Evolutionary conservation across 2,113 vertebrate species (phyloP).

Genomic region (western clawed frog (Xenopus tropicalis)): UCB_Xtro_10.0 CM004449.2:43270501-43271000

Average conservation of each 20-base stretch:
- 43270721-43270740: background rate
- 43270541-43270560: no score
- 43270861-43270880: constrained; percentile 5
- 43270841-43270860: constrained; percentile 38
- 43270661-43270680: no score
- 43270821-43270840: constrained; percentile 17
- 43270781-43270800: constrained; percentile 10
- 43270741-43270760: background rate
- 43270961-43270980: constrained; percentile 70
- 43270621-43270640: no score
- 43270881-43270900: constrained; percentile 27
- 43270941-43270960: constrained; percentile 59
- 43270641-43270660: no score
- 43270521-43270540: no score
- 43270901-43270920: constrained; percentile 33
- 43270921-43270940: constrained; percentile 45
- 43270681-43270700: no score
- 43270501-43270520: no score
- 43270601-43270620: no score
- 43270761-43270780: constrained; percentile 23
- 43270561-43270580: no score
- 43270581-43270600: no score
- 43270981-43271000: constrained; percentile 68
- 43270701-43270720: background rate
- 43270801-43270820: constrained; percentile 30